Percentiles rank a stretch among this genome's conserved stretches.
Conservation (phyloP, 2,888 invertebrate genomes). For the Polylopha cassiicola region DNA sequence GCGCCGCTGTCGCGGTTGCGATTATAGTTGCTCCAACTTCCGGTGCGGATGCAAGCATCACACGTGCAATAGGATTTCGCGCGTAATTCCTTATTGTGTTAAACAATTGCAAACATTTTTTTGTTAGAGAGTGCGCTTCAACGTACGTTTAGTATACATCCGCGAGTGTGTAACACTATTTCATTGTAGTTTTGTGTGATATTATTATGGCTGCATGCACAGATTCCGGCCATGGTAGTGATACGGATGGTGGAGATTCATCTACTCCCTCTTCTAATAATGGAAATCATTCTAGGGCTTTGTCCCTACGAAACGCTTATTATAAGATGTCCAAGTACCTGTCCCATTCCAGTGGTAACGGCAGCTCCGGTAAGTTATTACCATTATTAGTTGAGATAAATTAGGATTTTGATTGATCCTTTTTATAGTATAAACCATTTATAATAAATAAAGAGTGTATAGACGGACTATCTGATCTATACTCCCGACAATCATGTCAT, state of each 20-base stretch:
- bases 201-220: conserved; percentile 10
- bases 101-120: no score
- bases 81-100: neutral
- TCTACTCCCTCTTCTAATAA: conserved; percentile 18
- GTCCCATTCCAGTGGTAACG: conserved; percentile 23
- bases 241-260: conserved; percentile 22
- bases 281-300: conserved; percentile 20
- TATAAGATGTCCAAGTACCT: conserved; percentile 32
- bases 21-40: conserved; percentile 43
- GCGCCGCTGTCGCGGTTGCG: conserved; percentile 29
- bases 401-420: no score
- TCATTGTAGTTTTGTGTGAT: no score
- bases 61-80: conserved; percentile 11
- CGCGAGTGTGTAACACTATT: no score
- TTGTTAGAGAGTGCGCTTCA: no score
- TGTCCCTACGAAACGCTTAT: conserved; percentile 30
- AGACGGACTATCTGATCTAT: no score
- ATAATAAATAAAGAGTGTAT: no score
- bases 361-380: conserved; percentile 25
- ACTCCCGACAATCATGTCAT: no score
- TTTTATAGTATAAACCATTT: no score
- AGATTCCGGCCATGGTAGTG: conserved; percentile 23
- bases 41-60: conserved; percentile 33
- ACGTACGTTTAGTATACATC: no score
- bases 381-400: no score